phyloP scores from a whole-genome alignment of 2,797 vertebrate species.

The Brachyalestes nurse region DNA sequence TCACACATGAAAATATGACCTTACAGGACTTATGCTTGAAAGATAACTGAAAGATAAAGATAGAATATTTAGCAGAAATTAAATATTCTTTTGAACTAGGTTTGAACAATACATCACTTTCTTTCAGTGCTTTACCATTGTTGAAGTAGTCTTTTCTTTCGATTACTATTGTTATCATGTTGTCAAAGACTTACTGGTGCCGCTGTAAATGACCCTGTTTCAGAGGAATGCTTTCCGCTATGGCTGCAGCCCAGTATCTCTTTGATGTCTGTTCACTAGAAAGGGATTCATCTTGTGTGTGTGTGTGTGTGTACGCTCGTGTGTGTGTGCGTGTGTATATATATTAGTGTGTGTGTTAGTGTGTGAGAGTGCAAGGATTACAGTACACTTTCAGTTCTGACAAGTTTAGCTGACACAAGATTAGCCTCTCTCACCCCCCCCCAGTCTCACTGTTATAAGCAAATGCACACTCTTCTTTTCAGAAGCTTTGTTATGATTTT shows the following conservation, averaged over 20 bases:
- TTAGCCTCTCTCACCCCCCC: neutral
- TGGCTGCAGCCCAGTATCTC: neutral
- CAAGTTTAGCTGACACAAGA: constrained; percentile 1
- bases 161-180: neutral
- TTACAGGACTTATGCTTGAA: too few species aligned
- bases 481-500: neutral
- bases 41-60: too few species aligned
- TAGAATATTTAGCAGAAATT: too few species aligned
- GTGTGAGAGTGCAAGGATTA: neutral
- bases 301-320: constrained; percentile 5
- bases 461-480: neutral
- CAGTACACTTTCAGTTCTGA: neutral
- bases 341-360: neutral
- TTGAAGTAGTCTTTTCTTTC: too few species aligned
- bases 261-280: neutral
- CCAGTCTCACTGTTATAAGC: neutral
- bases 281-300: neutral
- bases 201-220: neutral
- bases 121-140: too few species aligned
- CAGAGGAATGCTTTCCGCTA: neutral
- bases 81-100: too few species aligned
- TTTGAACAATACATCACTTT: too few species aligned
- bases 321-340: constrained; percentile 21
- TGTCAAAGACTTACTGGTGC: neutral
- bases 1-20: too few species aligned